phyloP scores from a whole-genome alignment of 2,888 invertebrate species.

The Tipula helvola region DNA sequence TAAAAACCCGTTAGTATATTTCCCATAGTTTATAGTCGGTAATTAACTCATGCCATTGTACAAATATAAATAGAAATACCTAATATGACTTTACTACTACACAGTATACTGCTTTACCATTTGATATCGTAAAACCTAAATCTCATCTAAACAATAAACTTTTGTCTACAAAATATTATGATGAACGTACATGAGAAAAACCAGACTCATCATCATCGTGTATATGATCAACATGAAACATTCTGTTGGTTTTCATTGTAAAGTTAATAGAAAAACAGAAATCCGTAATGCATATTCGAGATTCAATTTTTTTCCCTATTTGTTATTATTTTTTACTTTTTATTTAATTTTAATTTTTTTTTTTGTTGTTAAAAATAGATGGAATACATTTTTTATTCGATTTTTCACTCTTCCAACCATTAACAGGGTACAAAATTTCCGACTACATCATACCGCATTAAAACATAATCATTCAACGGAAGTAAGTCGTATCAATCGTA shows the following conservation, averaged over 20 bases:
- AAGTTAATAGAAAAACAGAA: not conserved
- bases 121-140: not conserved
- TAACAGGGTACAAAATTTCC: slow-evolving; percentile 21
- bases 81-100: not conserved
- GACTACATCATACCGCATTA: slow-evolving; percentile 21
- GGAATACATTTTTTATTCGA: not conserved
- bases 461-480: slow-evolving; percentile 21
- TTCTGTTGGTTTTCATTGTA: not conserved
- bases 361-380: slow-evolving; percentile 7
- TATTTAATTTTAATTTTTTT: not conserved
- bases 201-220: not conserved
- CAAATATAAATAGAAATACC: not conserved
- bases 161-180: not conserved
- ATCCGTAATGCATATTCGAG: not conserved
- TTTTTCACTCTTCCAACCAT: not conserved
- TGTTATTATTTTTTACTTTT: not conserved
- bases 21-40: not conserved
- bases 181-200: not conserved
- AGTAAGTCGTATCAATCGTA: slow-evolving; percentile 23
- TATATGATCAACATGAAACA: not conserved
- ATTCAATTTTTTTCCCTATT: not conserved
- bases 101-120: not conserved
- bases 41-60: not conserved
- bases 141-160: not conserved
- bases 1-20: not conserved